phyloP scores from a whole-genome alignment of 2,113 vertebrate species.

The Chlorodrepanis virens region DNA sequence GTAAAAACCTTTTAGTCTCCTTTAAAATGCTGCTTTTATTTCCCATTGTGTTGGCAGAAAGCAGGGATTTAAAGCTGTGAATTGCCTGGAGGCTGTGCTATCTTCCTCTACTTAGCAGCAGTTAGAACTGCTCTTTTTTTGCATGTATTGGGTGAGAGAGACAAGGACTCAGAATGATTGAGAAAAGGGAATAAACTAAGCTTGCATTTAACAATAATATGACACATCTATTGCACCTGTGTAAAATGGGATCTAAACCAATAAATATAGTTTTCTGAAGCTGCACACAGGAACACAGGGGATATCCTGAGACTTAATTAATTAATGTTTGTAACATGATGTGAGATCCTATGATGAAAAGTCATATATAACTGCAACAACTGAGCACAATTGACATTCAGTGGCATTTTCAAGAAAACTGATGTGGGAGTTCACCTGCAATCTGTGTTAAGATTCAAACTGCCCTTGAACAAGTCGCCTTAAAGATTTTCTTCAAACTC shows the following conservation, averaged over 20 bases:
- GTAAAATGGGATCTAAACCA: constrained; percentile 12
- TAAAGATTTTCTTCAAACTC: not conserved
- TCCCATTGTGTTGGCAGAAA: constrained; percentile 37
- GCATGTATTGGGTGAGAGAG: constrained; percentile 9
- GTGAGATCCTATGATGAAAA: constrained; percentile 7
- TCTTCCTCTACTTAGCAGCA: constrained; percentile 52
- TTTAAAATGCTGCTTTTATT: constrained; percentile 50
- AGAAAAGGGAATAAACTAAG: constrained; percentile 37
- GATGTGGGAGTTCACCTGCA: constrained; percentile 2
- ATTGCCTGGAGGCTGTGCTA: constrained; percentile 61
- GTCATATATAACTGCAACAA: not conserved
- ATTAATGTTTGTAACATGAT: constrained; percentile 1
- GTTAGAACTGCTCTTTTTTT: constrained; percentile 44
- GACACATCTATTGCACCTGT: not conserved
- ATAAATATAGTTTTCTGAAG: not conserved
- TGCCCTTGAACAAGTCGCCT: not conserved
- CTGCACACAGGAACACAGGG: not conserved
- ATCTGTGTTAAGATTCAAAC: not conserved
- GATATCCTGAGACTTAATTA: constrained; percentile 40
- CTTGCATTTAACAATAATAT: not conserved
- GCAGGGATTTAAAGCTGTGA: constrained; percentile 57
- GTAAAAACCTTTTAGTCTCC: constrained; percentile 21
- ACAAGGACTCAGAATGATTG: constrained; percentile 9
- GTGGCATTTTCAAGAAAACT: constrained; percentile 38
- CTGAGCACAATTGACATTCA: constrained; percentile 19